These are phyloP conservation scores for Galerucella calmariensis DNA, from an alignment of 2,888 invertebrate genomes.

Conservation along the genomic window DNA sequence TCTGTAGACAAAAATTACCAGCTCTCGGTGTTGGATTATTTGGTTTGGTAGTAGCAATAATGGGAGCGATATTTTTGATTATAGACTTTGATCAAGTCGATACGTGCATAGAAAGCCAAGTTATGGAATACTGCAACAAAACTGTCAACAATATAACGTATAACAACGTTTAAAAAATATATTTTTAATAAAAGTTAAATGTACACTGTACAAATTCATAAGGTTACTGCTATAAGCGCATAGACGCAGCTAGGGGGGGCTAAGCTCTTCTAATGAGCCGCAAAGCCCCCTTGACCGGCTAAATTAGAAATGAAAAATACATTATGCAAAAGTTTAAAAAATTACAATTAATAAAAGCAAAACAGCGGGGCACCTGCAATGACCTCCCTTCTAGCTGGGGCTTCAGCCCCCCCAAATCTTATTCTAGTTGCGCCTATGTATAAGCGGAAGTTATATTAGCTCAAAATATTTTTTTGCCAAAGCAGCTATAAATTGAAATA, in stretches of 20 bases:
- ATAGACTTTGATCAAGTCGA: constrained; percentile 67
- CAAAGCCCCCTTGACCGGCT: too few species aligned
- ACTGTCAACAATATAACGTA: constrained; percentile 5
- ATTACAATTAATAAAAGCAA: too few species aligned
- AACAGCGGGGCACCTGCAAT: too few species aligned
- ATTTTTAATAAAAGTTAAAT: neutral
- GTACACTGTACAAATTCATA: neutral
- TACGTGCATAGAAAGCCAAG: constrained; percentile 74
- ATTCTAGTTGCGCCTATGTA: too few species aligned
- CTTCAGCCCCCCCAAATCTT: too few species aligned
- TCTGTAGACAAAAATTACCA: constrained; percentile 76
- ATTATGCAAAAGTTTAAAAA: too few species aligned
- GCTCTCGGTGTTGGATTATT: constrained; percentile 77
- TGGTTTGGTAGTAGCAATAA: constrained; percentile 72
- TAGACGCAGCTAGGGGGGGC: too few species aligned
- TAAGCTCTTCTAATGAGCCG: too few species aligned
- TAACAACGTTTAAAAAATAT: neutral
- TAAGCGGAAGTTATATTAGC: neutral
- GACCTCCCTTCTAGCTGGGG: too few species aligned
- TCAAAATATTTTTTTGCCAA: neutral
- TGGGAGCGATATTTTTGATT: constrained; percentile 71
- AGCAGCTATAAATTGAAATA: neutral
- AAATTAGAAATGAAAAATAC: too few species aligned
- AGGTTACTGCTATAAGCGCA: too few species aligned
- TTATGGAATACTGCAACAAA: constrained; percentile 71